Conservation (phyloP, 2,888 invertebrate species). For the Cetonia aurata region DNA sequence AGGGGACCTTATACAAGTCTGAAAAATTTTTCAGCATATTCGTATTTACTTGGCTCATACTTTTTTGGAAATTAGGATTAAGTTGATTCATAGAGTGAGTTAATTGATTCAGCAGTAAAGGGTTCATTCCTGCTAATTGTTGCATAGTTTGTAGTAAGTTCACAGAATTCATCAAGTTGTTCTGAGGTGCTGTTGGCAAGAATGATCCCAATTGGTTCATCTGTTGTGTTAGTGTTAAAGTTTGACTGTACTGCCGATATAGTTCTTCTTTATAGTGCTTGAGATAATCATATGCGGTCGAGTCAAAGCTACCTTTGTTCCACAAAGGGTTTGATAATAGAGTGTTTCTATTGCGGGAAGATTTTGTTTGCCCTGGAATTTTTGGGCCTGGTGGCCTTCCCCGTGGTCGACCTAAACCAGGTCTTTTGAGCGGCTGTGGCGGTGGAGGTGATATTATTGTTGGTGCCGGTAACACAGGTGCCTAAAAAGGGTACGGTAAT, state of each 20-base stretch:
- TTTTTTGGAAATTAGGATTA: constrained; percentile 53
- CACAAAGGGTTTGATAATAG: constrained; percentile 54
- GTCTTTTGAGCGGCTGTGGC: constrained; percentile 55
- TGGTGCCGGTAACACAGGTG: constrained; percentile 51
- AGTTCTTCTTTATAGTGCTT: constrained; percentile 66
- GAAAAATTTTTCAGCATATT: constrained; percentile 30
- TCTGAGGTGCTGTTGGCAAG: constrained; percentile 39
- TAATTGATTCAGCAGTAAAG: constrained; percentile 50
- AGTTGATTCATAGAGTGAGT: constrained; percentile 50
- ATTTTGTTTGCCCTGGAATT: constrained; percentile 56
- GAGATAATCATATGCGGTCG: constrained; percentile 60
- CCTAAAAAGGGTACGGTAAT: constrained; percentile 42
- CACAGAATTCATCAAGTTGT: constrained; percentile 48
- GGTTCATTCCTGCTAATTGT: constrained; percentile 51
- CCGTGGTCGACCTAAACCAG: constrained; percentile 66
- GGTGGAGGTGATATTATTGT: constrained; percentile 48
- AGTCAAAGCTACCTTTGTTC: constrained; percentile 58
- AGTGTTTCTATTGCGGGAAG: constrained; percentile 57
- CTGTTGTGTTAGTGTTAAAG: constrained; percentile 56
- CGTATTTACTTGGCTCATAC: constrained; percentile 43
- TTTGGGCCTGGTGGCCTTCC: constrained; percentile 69
- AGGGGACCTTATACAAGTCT: constrained; percentile 46
- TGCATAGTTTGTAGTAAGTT: constrained; percentile 53
- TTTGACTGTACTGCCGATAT: constrained; percentile 64
- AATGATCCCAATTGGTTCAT: constrained; percentile 48